Conservation (phyloP, 2,113 vertebrate genomes). For the Lasiurus borealis region DNA sequence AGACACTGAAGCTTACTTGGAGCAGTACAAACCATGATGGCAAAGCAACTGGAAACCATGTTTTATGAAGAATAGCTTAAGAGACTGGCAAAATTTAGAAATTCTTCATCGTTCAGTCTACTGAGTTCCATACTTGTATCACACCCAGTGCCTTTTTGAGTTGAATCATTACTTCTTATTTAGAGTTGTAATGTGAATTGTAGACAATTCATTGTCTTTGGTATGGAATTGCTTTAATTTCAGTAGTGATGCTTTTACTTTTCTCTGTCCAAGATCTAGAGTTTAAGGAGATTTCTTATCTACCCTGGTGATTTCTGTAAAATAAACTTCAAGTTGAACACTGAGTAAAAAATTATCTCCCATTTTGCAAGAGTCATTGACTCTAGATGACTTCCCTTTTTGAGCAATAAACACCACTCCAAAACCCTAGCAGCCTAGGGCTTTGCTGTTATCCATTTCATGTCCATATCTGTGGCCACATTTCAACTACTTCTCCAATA, state of each 20-base stretch:
- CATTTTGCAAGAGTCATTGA: background rate
- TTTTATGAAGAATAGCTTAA: background rate
- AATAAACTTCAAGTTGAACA: background rate
- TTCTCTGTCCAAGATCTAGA: background rate
- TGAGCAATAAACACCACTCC: background rate
- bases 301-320: conserved; percentile 12
- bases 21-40: background rate
- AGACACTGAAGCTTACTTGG: background rate
- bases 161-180: background rate
- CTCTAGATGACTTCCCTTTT: background rate
- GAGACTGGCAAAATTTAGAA: background rate
- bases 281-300: conserved; percentile 26
- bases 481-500: conserved; percentile 1
- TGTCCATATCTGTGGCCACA: background rate
- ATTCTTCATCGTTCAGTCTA: background rate
- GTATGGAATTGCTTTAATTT: conserved; percentile 39
- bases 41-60: background rate
- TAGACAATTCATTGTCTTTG: conserved; percentile 13
- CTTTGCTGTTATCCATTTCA: conserved; percentile 11
- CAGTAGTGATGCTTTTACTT: conserved; percentile 44
- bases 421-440: background rate
- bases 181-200: background rate
- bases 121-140: background rate
- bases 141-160: background rate
- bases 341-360: background rate